phyloP scores from a whole-genome alignment of 2,888 invertebrate genomes.

The Allolobophora icterica region DNA sequence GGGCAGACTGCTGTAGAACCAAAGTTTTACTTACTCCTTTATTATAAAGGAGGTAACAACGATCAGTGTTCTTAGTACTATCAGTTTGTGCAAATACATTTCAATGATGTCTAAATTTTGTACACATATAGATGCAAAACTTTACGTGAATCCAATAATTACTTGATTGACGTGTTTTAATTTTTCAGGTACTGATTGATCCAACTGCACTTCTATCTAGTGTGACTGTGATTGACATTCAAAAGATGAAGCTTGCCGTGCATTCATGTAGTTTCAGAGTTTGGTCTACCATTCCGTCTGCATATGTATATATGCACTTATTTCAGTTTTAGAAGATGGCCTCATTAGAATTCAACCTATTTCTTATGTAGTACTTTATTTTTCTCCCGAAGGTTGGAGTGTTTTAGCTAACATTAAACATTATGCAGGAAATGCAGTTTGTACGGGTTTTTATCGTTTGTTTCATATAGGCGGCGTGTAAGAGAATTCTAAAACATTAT shows the following conservation, averaged over 20 bases:
- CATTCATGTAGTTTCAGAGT: neutral
- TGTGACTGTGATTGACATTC: neutral
- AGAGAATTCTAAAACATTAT: neutral
- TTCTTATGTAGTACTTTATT: neutral
- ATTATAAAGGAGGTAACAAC: too few species aligned
- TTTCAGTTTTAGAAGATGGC: neutral
- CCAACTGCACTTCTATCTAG: neutral
- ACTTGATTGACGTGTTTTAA: neutral
- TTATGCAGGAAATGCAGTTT: neutral
- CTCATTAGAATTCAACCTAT: neutral
- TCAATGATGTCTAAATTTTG: too few species aligned
- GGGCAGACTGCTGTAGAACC: too few species aligned
- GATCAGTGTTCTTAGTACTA: too few species aligned
- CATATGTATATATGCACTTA: neutral
- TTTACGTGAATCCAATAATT: neutral
- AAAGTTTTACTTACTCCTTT: too few species aligned
- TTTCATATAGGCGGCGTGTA: neutral
- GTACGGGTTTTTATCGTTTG: neutral
- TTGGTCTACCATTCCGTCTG: neutral
- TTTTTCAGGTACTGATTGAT: conserved; percentile 14
- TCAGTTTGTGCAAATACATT: too few species aligned
- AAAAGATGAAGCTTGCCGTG: neutral
- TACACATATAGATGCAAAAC: too few species aligned
- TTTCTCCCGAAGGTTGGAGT: neutral
- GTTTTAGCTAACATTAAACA: neutral